Evolutionary conservation across 2,797 vertebrate species (phyloP).

Genomic region (Ispidina lecontei): DNA sequence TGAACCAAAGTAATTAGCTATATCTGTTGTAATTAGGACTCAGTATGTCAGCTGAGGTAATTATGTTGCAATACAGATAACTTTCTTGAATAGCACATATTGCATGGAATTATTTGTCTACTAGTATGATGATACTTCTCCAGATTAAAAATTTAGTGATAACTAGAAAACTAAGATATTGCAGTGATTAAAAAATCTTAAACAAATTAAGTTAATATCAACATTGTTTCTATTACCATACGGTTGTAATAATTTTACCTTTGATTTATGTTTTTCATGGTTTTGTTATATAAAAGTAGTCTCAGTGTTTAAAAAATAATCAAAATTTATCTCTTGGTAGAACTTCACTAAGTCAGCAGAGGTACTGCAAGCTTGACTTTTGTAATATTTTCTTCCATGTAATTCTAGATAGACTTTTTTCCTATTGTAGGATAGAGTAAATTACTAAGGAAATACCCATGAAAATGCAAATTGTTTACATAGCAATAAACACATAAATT

Average conservation of each 20-base stretch:
- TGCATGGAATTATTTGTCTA: neutral
- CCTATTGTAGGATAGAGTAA: neutral
- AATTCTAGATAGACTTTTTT: neutral
- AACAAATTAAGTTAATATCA: neutral
- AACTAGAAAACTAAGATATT: neutral
- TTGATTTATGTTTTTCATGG: neutral
- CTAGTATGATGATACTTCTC: neutral
- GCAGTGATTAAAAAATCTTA: neutral
- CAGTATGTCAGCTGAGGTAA: constrained; percentile 43
- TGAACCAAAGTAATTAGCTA: constrained; percentile 45
- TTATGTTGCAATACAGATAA: constrained; percentile 22
- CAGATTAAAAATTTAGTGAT: neutral
- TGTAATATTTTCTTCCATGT: neutral
- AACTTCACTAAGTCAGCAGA: neutral
- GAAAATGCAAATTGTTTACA: neutral
- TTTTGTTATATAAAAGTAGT: neutral
- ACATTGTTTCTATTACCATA: neutral
- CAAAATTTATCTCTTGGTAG: neutral
- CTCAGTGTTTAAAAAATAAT: neutral
- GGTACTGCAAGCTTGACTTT: neutral
- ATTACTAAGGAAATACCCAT: neutral
- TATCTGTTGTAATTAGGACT: constrained; percentile 54
- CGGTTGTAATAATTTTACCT: neutral
- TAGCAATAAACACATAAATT: neutral
- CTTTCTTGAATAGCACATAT: constrained; percentile 18